Conservation (phyloP, 2,888 invertebrate species). For the Chrysina gloriosa region DNA sequence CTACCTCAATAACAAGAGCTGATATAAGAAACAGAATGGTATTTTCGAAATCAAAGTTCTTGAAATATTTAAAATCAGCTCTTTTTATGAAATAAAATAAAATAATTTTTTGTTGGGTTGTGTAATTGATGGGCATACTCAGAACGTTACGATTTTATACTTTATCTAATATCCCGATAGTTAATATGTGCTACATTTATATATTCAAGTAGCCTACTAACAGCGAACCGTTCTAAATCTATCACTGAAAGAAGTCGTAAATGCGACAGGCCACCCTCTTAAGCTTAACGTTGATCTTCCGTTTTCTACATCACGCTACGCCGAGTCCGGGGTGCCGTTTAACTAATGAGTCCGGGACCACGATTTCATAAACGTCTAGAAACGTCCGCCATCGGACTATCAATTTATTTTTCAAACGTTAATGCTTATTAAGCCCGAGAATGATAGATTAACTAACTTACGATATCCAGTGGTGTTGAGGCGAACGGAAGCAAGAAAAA, state of each 20-base stretch:
- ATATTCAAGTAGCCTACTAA: too few species aligned
- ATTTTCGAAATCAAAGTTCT: too few species aligned
- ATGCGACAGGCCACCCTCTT: conserved; percentile 6
- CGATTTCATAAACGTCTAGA: conserved; percentile 20
- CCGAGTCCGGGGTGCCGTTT: not conserved
- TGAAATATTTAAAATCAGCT: too few species aligned
- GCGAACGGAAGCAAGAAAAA: conserved; percentile 25
- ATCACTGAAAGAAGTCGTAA: not conserved
- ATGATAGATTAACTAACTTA: conserved; percentile 37
- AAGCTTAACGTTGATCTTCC: not conserved
- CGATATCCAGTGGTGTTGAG: conserved; percentile 21
- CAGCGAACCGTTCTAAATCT: conserved; percentile 6
- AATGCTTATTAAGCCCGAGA: conserved; percentile 29
- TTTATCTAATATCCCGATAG: too few species aligned
- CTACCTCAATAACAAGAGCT: too few species aligned
- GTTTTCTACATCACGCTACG: not conserved
- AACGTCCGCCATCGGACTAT: not conserved
- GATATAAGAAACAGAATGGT: too few species aligned
- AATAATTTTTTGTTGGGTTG: too few species aligned
- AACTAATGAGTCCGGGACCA: conserved; percentile 16
- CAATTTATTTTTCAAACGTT: conserved; percentile 27
- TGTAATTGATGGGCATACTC: too few species aligned
- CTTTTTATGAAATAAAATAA: too few species aligned
- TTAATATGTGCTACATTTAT: too few species aligned
- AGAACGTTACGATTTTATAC: too few species aligned